Evolutionary conservation across 2,113 vertebrate species (phyloP).

Genomic region (Gymnocephalus cernua): DNA sequence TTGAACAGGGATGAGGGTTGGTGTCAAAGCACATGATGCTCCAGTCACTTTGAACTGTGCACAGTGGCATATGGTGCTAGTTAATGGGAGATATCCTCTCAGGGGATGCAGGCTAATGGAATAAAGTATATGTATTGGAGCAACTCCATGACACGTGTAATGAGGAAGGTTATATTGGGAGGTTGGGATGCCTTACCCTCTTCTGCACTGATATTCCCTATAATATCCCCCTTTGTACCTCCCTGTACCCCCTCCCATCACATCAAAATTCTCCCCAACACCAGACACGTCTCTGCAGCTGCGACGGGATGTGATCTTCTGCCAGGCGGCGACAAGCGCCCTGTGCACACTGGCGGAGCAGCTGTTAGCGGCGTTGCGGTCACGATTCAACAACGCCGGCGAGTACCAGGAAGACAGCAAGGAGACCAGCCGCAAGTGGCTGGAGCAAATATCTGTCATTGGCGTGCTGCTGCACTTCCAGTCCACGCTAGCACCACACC

Average conservation of each 20-base stretch:
- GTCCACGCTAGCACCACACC: slow-evolving; percentile 88
- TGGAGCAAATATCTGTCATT: slow-evolving; percentile 94
- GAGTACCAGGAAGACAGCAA: slow-evolving; percentile 96
- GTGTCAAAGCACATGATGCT: slow-evolving; percentile 29
- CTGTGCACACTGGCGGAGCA: slow-evolving; percentile 94
- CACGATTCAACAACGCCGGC: slow-evolving; percentile 94
- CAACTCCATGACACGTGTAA: slow-evolving; percentile 31
- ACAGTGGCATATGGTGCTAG: slow-evolving; percentile 52
- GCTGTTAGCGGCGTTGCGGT: slow-evolving; percentile 91
- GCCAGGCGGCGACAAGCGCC: slow-evolving; percentile 92
- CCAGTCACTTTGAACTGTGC: slow-evolving; percentile 48
- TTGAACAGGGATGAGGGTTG: slow-evolving; percentile 12
- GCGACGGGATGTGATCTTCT: slow-evolving; percentile 94
- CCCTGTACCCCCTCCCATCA: background rate
- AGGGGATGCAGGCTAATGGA: slow-evolving; percentile 38
- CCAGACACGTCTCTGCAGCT: slow-evolving; percentile 94
- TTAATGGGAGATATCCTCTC: slow-evolving; percentile 51
- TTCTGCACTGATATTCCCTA: slow-evolving; percentile 5
- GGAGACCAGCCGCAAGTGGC: slow-evolving; percentile 97
- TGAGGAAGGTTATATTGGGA: slow-evolving; percentile 16
- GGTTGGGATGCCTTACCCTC: background rate
- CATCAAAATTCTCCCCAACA: background rate
- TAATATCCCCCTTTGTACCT: background rate
- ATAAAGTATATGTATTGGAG: slow-evolving; percentile 29
- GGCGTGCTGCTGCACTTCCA: slow-evolving; percentile 94